Evolutionary conservation across 2,113 vertebrate species (phyloP), one percentile per base, ranked within the genome.

Genomic region (Nannospalax galili): DNA sequence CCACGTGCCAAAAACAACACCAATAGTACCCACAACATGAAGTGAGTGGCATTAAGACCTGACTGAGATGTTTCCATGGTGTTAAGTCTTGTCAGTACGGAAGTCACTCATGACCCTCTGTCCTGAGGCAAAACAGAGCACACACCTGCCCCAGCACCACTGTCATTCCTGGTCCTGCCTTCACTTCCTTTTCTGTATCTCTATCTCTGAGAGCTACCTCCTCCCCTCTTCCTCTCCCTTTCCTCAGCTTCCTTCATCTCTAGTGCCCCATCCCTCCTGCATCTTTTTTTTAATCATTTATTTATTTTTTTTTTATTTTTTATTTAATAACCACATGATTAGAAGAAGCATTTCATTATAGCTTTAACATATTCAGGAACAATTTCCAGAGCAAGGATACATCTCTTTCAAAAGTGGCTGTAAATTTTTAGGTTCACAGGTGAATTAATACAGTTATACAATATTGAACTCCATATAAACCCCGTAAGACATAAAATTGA

Each of bases 91-190:
- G n/a, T n/a, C 48, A 12, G 7, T 62, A 14, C 15, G 6, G 30
- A n/a, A n/a, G 42, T 58, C 15, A 3, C 2, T 32, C 67, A 0
- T 0, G 69, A 65, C 17, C 9, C 72, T 37, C n/a, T 0, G 1
- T 40, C 4, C 0, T 6, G 26, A 24, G 73, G 11, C n/a, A 52
- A 65, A 16, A 45, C n/a, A 45, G 85, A 74, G 42, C 72, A 26
- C 35, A 12, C 2, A 28, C 26, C 84, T 45, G 40, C 3, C 73
- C 56, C 67, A 52, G 35, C 17, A 2, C 5, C 64, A 1, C 14
- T 65, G 32, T 64, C 91, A 69, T 10, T 17, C 10, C 30, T 16
- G 24, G 37, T 20, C 65, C 80, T 87, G 48, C 3, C 58, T 65
- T 60, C 56, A 12, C 4, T 69, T 74, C 60, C 15, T n/a, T 32